These are phyloP conservation scores for Strix aluco DNA, from an alignment of 2,113 vertebrate species.

Conservation along the genomic window DNA sequence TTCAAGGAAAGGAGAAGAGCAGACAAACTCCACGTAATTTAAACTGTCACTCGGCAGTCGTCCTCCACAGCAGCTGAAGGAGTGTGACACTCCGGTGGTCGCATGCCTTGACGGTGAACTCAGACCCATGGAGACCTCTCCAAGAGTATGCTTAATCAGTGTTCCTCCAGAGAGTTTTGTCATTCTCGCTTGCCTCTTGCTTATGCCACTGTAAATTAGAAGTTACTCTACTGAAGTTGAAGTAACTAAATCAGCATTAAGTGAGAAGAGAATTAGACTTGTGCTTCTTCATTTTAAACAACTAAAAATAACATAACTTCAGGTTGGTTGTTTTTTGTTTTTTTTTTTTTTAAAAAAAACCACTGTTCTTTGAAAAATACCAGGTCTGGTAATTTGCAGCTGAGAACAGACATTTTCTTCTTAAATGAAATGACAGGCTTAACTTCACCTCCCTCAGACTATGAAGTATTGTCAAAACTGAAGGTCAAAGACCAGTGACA, in stretches of 20 bases:
- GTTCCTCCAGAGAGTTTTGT: constrained; percentile 2
- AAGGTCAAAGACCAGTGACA: neutral
- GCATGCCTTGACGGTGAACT: neutral
- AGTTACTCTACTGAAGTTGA: neutral
- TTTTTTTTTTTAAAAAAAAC: neutral
- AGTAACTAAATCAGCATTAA: neutral
- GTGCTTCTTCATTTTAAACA: neutral
- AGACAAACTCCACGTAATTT: neutral
- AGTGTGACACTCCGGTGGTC: neutral
- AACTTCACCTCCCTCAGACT: neutral
- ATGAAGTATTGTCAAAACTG: neutral
- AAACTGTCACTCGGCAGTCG: neutral
- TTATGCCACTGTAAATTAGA: constrained; percentile 12
- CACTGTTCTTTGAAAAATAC: neutral
- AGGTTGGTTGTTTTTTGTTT: too few relatives aligned
- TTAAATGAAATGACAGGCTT: neutral
- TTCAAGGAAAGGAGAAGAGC: neutral
- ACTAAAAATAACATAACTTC: neutral
- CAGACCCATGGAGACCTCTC: neutral
- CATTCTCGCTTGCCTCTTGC: neutral
- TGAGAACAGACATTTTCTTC: neutral
- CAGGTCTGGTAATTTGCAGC: neutral
- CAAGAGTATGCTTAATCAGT: neutral
- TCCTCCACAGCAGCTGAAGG: neutral
- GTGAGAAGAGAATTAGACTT: neutral